A percentile compares a stretch with the other conserved stretches of the same genome.
Conservation (phyloP, 2,113 vertebrate species). For the Seriola aureovittata region DNA sequence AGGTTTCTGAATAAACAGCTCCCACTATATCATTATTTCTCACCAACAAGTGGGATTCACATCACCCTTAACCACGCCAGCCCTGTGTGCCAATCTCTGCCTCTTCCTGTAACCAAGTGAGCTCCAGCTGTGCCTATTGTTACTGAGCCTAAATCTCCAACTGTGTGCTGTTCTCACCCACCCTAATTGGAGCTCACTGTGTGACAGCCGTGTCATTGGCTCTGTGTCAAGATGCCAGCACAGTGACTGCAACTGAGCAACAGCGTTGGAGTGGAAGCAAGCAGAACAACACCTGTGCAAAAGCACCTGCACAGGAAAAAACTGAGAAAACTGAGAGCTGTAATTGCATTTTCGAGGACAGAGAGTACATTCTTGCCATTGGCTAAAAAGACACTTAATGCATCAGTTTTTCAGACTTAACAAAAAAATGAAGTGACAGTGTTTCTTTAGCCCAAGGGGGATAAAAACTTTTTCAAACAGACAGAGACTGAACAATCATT, state of each 20-base stretch:
- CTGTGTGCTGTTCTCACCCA: conserved; percentile 69
- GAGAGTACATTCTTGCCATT: conserved; percentile 24
- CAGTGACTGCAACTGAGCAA: conserved; percentile 65
- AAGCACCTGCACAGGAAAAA: conserved; percentile 50
- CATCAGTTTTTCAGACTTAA: conserved; percentile 29
- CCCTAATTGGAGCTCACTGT: conserved; percentile 77
- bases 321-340: conserved; percentile 21
- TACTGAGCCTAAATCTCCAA: conserved; percentile 54
- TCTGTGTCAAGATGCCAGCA: conserved; percentile 78
- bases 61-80: conserved; percentile 21
- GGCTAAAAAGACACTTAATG: conserved; percentile 33
- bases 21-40: conserved; percentile 67
- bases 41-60: conserved; percentile 51
- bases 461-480: conserved; percentile 26
- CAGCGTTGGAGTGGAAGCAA: conserved; percentile 43
- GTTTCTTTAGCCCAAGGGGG: conserved; percentile 10
- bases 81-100: conserved; percentile 46
- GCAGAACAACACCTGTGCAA: conserved; percentile 58
- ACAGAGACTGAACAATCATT: conserved; percentile 18
- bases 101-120: conserved; percentile 52
- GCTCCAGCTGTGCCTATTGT: conserved; percentile 68
- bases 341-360: conserved; percentile 42
- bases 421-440: conserved; percentile 1
- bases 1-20: conserved; percentile 66
- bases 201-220: conserved; percentile 77